Conservation (phyloP, 2,797 vertebrate genomes). For the Fistularia commersonii region DNA sequence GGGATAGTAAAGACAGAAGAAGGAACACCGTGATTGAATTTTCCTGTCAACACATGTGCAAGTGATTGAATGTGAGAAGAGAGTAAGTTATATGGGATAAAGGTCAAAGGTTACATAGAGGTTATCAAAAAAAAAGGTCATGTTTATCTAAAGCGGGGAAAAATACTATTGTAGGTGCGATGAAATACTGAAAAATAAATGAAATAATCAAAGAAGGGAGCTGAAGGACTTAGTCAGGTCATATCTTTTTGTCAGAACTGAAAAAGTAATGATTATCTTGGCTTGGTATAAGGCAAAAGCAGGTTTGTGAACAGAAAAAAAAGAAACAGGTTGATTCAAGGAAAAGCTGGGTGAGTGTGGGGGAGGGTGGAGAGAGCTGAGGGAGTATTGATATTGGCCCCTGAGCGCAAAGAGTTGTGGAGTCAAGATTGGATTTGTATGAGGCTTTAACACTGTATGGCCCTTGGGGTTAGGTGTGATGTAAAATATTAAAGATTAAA, state of each 20-base stretch:
- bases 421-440: conserved; percentile 58
- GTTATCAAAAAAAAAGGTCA: no score
- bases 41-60: conserved; percentile 5
- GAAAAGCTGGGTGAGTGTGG: conserved; percentile 25
- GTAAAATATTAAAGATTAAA: conserved; percentile 63
- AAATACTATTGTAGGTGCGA: no score
- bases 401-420: conserved; percentile 30
- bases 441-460: conserved; percentile 47
- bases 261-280: not conserved
- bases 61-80: conserved; percentile 1
- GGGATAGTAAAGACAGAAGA: not conserved
- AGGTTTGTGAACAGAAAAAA: not conserved
- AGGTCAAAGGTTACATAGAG: conserved; percentile 15
- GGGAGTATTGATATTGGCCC: conserved; percentile 47
- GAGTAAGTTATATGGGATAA: conserved; percentile 1
- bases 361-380: conserved; percentile 30
- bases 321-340: conserved; percentile 9
- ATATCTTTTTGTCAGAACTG: no score
- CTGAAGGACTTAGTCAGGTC: not conserved
- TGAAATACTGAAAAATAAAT: not conserved
- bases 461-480: conserved; percentile 37
- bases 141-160: no score
- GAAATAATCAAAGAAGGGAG: not conserved
- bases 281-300: not conserved
- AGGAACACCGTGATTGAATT: conserved; percentile 1